Evolutionary conservation across 2,888 invertebrate species (phyloP).

Genomic region (Yponomeuta malinellus): DNA sequence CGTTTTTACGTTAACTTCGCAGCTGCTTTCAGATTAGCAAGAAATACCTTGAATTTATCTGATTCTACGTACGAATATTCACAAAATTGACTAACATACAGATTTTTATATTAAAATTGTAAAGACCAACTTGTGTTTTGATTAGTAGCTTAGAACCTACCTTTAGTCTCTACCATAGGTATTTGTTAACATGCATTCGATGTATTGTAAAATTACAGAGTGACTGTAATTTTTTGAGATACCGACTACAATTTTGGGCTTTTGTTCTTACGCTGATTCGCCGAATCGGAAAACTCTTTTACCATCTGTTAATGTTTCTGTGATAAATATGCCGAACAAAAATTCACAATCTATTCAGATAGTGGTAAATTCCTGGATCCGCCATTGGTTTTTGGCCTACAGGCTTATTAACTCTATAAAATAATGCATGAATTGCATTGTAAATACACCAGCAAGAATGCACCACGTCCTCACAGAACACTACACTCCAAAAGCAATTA

Average conservation of each 20-base stretch:
- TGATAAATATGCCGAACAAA: no score
- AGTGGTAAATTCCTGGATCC: not conserved
- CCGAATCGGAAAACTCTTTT: not conserved
- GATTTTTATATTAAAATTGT: constrained; percentile 70
- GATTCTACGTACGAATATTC: constrained; percentile 35
- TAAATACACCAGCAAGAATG: constrained; percentile 39
- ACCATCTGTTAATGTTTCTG: no score
- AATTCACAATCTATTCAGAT: not conserved
- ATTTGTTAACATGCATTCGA: not conserved
- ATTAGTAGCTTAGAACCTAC: constrained; percentile 71
- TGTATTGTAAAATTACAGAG: not conserved
- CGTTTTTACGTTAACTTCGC: constrained; percentile 6
- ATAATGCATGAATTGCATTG: constrained; percentile 64
- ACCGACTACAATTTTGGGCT: not conserved
- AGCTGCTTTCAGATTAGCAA: constrained; percentile 27
- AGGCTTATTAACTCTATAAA: not conserved
- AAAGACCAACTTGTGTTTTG: constrained; percentile 71
- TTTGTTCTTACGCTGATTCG: not conserved
- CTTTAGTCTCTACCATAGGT: constrained; percentile 21
- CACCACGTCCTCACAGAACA: constrained; percentile 36
- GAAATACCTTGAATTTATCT: not conserved
- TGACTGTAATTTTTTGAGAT: not conserved
- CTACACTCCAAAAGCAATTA: constrained; percentile 8
- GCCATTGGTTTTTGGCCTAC: not conserved
- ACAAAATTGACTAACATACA: constrained; percentile 56